phyloP scores from a whole-genome alignment of 2,113 vertebrate species.

The Morone saxatilis region DNA sequence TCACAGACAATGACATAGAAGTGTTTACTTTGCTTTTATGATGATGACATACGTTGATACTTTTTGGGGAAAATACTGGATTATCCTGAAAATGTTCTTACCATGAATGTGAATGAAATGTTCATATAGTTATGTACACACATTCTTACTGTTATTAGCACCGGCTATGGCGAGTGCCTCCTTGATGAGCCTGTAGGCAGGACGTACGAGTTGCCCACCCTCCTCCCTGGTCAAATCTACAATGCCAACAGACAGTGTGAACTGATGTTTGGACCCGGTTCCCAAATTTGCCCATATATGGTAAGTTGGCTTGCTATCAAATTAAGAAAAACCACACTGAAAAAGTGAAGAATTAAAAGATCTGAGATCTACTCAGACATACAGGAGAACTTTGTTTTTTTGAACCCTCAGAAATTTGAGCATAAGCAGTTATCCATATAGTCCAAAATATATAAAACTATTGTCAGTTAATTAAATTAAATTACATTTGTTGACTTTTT shows the following conservation, averaged over 20 bases:
- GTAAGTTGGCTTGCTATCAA: constrained; percentile 80
- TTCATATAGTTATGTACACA: neutral
- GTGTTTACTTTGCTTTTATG: constrained; percentile 54
- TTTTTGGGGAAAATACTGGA: constrained; percentile 19
- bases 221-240: constrained; percentile 92
- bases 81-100: constrained; percentile 23
- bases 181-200: constrained; percentile 92
- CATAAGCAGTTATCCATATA: neutral
- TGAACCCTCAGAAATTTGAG: neutral
- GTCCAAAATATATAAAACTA: neutral
- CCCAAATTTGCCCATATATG: constrained; percentile 96
- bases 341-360: constrained; percentile 16
- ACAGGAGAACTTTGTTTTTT: neutral
- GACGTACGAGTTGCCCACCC: constrained; percentile 88
- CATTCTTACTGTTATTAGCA: constrained; percentile 80
- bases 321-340: neutral
- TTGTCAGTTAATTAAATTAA: neutral
- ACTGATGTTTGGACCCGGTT: constrained; percentile 94
- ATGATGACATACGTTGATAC: constrained; percentile 46
- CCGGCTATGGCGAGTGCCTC: constrained; percentile 96
- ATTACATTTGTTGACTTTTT: neutral
- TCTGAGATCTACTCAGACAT: neutral
- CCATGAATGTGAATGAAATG: neutral
- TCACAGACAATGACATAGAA: constrained; percentile 49
- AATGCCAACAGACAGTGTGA: constrained; percentile 96